Conservation (phyloP, 2,888 invertebrate species). For the Aricia artaxerxes region DNA sequence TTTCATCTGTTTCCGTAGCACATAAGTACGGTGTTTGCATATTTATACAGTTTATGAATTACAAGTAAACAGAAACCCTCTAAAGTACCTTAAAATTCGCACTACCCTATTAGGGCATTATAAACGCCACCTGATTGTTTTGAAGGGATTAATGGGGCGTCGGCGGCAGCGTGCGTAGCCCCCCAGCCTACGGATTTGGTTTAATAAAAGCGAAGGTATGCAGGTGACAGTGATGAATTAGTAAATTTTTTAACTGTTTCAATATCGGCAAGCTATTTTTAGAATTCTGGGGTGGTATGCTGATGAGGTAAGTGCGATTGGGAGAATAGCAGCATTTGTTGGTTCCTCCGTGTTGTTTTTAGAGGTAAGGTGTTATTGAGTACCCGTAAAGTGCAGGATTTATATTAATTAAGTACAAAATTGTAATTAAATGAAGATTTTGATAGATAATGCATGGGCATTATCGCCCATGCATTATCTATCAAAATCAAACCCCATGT, state of each 20-base stretch:
- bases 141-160: conserved; percentile 46
- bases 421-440: no score
- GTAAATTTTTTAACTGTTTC: conserved; percentile 39
- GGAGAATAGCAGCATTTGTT: no score
- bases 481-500: no score
- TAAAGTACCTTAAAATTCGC: neutral
- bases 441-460: no score
- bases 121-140: conserved; percentile 46
- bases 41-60: neutral
- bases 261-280: conserved; percentile 17
- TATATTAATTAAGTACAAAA: no score
- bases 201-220: conserved; percentile 42
- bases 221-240: conserved; percentile 45
- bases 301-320: neutral
- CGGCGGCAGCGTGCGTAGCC: conserved; percentile 40
- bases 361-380: no score
- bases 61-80: neutral
- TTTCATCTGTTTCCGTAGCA: no score
- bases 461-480: no score
- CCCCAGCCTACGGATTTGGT: conserved; percentile 42
- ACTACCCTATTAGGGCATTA: conserved; percentile 36
- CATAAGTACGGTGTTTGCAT: no score
- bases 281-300: neutral
- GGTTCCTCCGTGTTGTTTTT: conserved; percentile 17
- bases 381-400: no score